Evolutionary conservation across 2,888 invertebrate genomes (phyloP).

Genomic region (Hydrotaea cyrtoneurina): DNA sequence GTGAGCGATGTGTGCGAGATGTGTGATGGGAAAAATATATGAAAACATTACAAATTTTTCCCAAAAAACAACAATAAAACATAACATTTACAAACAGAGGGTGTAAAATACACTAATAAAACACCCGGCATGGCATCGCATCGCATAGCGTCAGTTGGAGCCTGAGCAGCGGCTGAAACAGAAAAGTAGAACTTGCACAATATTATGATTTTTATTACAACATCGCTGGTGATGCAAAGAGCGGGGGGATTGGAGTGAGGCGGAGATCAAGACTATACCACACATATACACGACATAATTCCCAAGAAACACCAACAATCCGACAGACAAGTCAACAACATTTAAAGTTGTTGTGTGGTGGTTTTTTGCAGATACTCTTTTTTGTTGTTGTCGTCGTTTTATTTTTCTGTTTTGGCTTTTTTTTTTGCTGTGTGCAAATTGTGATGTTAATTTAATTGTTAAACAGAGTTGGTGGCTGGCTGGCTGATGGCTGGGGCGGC

Average conservation of each 20-base stretch:
- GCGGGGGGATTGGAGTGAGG: neutral
- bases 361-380: neutral
- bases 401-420: neutral
- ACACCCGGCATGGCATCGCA: neutral
- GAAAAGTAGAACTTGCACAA: constrained; percentile 61
- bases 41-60: neutral
- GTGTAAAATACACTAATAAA: constrained; percentile 48
- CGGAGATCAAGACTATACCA: neutral
- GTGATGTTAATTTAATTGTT: constrained; percentile 40
- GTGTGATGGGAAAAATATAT: neutral
- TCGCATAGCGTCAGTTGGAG: neutral
- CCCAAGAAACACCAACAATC: constrained; percentile 46
- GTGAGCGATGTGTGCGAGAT: neutral
- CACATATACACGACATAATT: constrained; percentile 61
- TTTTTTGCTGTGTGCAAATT: constrained; percentile 16
- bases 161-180: neutral
- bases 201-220: constrained; percentile 65
- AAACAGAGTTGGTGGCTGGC: constrained; percentile 11
- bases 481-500: neutral
- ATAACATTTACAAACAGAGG: constrained; percentile 47
- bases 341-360: constrained; percentile 35
- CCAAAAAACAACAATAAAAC: neutral
- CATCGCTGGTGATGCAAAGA: constrained; percentile 27
- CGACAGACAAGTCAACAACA: constrained; percentile 26
- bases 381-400: neutral